phyloP scores from a whole-genome alignment of 1,140 invertebrate species.

The Drosophila orena region DNA sequence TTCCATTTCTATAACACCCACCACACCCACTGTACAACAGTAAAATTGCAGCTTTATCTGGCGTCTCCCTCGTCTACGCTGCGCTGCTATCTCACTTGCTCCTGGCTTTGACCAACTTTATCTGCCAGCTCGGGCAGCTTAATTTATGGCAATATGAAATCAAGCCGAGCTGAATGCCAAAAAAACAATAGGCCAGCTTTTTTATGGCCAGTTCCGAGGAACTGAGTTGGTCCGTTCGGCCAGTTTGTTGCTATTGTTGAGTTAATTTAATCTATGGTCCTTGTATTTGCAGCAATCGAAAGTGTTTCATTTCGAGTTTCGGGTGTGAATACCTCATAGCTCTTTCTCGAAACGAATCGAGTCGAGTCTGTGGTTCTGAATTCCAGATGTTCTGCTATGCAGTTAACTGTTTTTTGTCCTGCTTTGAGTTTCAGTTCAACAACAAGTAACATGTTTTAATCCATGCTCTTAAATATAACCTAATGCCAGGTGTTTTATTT shows the following conservation, averaged over 20 bases:
- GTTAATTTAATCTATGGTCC: constrained; percentile 26
- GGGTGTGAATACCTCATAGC: background rate
- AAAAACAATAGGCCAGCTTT: constrained; percentile 41
- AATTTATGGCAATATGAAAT: constrained; percentile 57
- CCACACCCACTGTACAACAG: constrained; percentile 1
- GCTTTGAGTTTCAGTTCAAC: background rate
- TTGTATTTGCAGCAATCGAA: constrained; percentile 32
- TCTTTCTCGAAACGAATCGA: background rate
- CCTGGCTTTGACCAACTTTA: constrained; percentile 36
- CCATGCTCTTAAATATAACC: background rate
- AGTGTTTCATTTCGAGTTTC: constrained; percentile 13
- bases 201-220: constrained; percentile 30
- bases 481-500: background rate
- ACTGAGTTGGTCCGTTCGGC: too few relatives aligned
- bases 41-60: constrained; percentile 47
- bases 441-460: background rate
- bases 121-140: constrained; percentile 33
- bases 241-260: constrained; percentile 22
- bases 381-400: too few relatives aligned
- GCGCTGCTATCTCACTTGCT: background rate
- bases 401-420: background rate
- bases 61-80: background rate
- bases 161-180: constrained; percentile 31
- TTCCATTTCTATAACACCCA: background rate
- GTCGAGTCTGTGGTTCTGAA: background rate